Evolutionary conservation across 2,113 vertebrate genomes (phyloP).

Genomic region (Plecturocebus donacophilus): DNA sequence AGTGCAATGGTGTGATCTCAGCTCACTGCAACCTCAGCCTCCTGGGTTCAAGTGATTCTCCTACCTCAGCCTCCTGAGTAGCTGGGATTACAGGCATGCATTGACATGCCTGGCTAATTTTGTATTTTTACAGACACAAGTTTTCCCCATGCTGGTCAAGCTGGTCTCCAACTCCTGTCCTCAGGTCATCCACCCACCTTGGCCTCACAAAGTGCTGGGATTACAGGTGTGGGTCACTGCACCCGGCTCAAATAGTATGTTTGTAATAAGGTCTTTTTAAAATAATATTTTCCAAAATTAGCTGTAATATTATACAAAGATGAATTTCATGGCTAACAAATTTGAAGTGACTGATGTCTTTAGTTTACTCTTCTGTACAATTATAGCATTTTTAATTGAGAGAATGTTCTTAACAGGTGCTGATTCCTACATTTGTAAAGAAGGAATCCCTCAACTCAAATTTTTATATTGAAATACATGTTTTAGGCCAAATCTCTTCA

Average conservation of each 20-base stretch:
- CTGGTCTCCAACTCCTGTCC: too few species aligned
- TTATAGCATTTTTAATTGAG: background rate
- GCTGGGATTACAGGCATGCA: too few species aligned
- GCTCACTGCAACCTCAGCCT: too few species aligned
- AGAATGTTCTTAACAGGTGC: background rate
- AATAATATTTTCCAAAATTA: background rate
- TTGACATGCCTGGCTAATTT: too few species aligned
- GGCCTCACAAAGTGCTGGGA: too few species aligned
- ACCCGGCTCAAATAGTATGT: background rate
- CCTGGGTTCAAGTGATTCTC: too few species aligned
- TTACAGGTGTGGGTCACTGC: too few species aligned
- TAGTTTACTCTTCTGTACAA: background rate
- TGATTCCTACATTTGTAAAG: background rate
- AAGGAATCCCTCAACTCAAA: background rate
- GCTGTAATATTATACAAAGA: background rate
- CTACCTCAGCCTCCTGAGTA: too few species aligned
- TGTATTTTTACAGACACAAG: too few species aligned
- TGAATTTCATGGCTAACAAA: background rate
- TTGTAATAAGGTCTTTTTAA: constrained; percentile 7
- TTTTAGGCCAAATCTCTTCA: background rate
- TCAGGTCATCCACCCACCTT: too few species aligned
- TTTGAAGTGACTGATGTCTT: background rate
- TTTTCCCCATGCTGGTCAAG: too few species aligned
- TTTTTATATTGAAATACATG: constrained; percentile 4
- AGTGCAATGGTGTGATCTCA: too few species aligned